Conservation (phyloP, 2,888 invertebrate genomes). For the Arctia plantaginis region DNA sequence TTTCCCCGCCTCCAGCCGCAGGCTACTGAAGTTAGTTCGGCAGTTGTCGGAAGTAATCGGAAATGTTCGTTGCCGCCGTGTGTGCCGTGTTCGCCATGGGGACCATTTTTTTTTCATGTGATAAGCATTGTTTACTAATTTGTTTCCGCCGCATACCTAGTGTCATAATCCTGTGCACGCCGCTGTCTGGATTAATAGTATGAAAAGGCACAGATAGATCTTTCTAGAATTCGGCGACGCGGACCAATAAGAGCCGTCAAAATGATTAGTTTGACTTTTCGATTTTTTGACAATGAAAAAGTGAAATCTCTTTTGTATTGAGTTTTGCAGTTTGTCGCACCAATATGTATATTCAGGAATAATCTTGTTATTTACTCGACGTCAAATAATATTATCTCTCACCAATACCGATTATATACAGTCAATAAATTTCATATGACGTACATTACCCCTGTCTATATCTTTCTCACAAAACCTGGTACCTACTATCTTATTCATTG, state of each 20-base stretch:
- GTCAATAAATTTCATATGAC: slow-evolving; percentile 30
- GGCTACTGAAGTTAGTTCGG: too few species aligned
- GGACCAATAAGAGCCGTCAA: not conserved
- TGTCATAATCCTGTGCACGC: too few species aligned
- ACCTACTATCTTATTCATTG: slow-evolving; percentile 66
- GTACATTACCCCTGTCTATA: slow-evolving; percentile 21
- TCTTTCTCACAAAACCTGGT: slow-evolving; percentile 20
- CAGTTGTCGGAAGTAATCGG: too few species aligned
- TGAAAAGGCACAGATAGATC: not conserved
- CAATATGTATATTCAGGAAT: not conserved
- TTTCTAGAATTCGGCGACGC: not conserved
- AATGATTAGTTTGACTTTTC: not conserved
- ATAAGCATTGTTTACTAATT: too few species aligned
- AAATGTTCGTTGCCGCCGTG: too few species aligned
- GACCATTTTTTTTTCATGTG: too few species aligned
- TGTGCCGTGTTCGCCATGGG: too few species aligned
- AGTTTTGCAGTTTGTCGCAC: not conserved
- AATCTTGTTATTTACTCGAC: not conserved
- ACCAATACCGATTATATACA: slow-evolving; percentile 12
- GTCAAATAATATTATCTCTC: not conserved
- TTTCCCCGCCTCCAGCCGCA: too few species aligned
- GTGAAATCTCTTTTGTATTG: not conserved
- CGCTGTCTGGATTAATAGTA: too few species aligned
- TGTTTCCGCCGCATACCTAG: too few species aligned
- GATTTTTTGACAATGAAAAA: not conserved